Conservation (phyloP, 2,113 vertebrate genomes). For the Lycocorax pyrrhopterus region DNA sequence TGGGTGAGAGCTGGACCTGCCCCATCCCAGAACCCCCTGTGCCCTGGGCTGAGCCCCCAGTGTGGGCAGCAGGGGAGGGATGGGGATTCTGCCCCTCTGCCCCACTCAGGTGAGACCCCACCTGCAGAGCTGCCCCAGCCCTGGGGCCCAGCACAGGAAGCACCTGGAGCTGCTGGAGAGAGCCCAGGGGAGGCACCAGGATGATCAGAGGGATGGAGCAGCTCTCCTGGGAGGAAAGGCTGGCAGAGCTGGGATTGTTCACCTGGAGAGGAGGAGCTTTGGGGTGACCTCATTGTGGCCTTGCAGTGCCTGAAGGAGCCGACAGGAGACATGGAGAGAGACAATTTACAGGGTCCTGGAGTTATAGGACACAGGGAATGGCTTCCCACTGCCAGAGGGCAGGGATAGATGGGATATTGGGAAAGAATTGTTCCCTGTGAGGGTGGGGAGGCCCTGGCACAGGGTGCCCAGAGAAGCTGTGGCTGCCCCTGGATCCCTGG, state of each 20-base stretch:
- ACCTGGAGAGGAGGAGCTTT: neutral
- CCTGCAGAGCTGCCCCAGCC: neutral
- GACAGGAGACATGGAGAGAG: neutral
- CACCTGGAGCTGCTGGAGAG: neutral
- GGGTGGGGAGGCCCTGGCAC: rapidly evolving
- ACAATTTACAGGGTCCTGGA: too few species aligned
- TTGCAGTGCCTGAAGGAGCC: neutral
- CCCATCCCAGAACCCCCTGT: neutral
- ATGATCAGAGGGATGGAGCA: neutral
- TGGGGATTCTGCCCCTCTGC: neutral
- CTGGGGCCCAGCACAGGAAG: neutral
- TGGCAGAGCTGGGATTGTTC: neutral
- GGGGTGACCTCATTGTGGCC: rapidly evolving
- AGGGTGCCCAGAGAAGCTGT: neutral
- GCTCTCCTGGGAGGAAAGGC: neutral
- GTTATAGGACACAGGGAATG: too few species aligned
- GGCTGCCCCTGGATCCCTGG: neutral
- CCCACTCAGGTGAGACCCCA: neutral
- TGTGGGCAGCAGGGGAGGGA: neutral
- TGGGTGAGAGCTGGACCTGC: neutral
- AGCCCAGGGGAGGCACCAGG: neutral
- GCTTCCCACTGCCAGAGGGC: neutral
- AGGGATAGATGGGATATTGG: neutral
- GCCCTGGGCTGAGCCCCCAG: neutral
- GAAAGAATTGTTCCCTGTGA: neutral